These are phyloP conservation scores for Pygoscelis antarcticus DNA, from an alignment of 2,113 vertebrate species.

Conservation along the genomic window DNA sequence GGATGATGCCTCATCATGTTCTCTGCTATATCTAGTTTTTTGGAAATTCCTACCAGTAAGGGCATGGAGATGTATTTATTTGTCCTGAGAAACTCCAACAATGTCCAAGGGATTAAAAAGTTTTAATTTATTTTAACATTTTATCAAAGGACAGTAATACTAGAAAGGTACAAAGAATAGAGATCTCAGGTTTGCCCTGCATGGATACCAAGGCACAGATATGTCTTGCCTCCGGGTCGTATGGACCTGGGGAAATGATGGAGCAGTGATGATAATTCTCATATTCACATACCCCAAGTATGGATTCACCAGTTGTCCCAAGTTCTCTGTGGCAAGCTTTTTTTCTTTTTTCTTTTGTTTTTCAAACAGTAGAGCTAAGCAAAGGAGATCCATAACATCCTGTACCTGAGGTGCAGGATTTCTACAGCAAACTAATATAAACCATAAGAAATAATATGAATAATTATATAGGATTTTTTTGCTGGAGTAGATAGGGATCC, in stretches of 20 bases:
- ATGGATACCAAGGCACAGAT: background rate
- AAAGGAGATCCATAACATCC: background rate
- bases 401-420: background rate
- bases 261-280: background rate
- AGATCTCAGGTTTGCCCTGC: background rate
- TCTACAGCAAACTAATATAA: background rate
- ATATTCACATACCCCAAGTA: background rate
- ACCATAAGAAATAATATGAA: background rate
- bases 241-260: background rate
- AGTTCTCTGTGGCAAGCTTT: background rate
- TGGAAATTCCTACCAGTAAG: background rate
- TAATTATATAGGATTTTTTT: background rate
- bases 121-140: background rate
- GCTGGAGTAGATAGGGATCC: background rate
- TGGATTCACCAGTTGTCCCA: background rate
- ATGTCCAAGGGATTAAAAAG: background rate
- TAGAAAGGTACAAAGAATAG: background rate
- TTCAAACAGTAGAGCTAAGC: background rate
- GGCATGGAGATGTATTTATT: background rate
- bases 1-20: background rate
- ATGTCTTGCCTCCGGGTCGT: background rate
- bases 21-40: background rate
- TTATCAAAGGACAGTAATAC: background rate
- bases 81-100: background rate
- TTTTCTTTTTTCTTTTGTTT: background rate